Percentiles rank a stretch among this genome's conserved stretches.
Evolutionary conservation across 92 coral and sea anemone genomes (phyloP).

Genomic region (Scolanthus callimorphus): DNA sequence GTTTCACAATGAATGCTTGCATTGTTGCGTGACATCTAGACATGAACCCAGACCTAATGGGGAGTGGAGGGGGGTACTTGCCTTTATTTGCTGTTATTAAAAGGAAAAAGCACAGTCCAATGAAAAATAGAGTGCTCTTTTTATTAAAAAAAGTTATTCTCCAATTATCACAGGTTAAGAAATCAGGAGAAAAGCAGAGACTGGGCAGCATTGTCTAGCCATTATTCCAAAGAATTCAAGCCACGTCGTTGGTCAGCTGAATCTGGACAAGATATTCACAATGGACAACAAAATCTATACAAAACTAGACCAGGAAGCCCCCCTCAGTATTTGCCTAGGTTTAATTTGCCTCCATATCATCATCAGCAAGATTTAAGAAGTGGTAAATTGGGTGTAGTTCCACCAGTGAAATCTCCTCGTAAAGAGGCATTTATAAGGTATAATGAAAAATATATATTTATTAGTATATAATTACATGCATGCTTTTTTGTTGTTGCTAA

Average conservation of each 20-base stretch:
- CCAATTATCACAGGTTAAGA: slow-evolving; percentile 27
- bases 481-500: neutral
- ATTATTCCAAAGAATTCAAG: too few relatives aligned
- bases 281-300: neutral
- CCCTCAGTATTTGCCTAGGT: slow-evolving; percentile 41
- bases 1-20: too few relatives aligned
- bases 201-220: slow-evolving; percentile 20
- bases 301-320: neutral
- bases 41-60: too few relatives aligned
- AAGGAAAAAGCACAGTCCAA: neutral
- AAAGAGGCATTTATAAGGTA: slow-evolving; percentile 31
- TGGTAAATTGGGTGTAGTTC: slow-evolving; percentile 35
- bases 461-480: slow-evolving; percentile 1
- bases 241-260: slow-evolving; percentile 65
- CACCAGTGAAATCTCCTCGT: slow-evolving; percentile 26
- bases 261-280: slow-evolving; percentile 17
- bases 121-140: neutral
- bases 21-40: too few relatives aligned
- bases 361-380: slow-evolving; percentile 31
- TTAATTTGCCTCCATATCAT: slow-evolving; percentile 43
- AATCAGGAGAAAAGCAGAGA: slow-evolving; percentile 38
- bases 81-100: too few relatives aligned
- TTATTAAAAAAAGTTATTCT: neutral
- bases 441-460: neutral
- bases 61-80: too few relatives aligned